These are phyloP conservation scores for Chelon labrosus DNA, from an alignment of 2,797 vertebrate genomes.

Conservation along the genomic window DNA sequence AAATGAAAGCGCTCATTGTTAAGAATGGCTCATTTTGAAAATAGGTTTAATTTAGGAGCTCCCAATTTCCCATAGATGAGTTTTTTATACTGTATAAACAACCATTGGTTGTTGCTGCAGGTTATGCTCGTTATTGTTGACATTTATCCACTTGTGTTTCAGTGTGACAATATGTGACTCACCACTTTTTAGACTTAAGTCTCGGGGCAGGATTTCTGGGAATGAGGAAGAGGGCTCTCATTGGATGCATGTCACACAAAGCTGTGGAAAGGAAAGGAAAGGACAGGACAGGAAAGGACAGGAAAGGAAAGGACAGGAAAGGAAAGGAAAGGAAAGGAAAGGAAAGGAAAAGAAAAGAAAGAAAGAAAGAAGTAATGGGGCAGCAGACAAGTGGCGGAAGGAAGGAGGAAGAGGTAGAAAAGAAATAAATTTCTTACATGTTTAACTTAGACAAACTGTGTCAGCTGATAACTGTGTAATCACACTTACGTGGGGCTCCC, in stretches of 20 bases:
- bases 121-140: too few relatives aligned
- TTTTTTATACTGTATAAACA: too few relatives aligned
- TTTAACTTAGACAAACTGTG: slow-evolving; percentile 22
- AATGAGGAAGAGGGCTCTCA: slow-evolving; percentile 96
- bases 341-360: background rate
- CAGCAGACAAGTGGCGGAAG: background rate
- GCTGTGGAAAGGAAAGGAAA: slow-evolving; percentile 76
- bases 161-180: slow-evolving; percentile 68
- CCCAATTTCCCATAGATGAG: too few relatives aligned
- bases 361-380: background rate
- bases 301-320: background rate
- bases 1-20: too few relatives aligned
- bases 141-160: too few relatives aligned
- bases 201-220: slow-evolving; percentile 94
- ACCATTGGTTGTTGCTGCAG: too few relatives aligned
- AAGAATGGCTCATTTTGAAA: too few relatives aligned
- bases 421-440: background rate
- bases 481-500: slow-evolving; percentile 95
- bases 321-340: background rate
- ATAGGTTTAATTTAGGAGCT: too few relatives aligned
- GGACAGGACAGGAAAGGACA: background rate
- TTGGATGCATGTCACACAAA: slow-evolving; percentile 96
- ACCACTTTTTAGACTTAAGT: slow-evolving; percentile 97
- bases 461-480: slow-evolving; percentile 2
- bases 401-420: background rate